Conservation (phyloP, 2,797 vertebrate genomes). For the Vultur gryphus region DNA sequence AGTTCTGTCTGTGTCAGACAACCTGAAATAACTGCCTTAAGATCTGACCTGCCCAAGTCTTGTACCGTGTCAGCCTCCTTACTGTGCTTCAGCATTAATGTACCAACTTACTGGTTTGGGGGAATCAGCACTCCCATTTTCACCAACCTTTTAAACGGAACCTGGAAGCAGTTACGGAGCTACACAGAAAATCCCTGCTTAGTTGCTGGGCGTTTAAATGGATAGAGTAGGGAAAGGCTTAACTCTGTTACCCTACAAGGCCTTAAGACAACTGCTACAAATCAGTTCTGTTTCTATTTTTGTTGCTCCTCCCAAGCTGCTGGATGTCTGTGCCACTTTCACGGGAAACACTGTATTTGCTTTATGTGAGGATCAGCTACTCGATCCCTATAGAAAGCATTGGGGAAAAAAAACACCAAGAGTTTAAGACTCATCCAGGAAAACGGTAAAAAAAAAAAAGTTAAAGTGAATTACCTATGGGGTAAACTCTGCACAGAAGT, state of each 20-base stretch:
- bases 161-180: neutral
- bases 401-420: rapidly evolving
- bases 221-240: slow-evolving; percentile 49
- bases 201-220: slow-evolving; percentile 1
- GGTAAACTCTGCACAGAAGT: neutral
- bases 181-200: slow-evolving; percentile 33
- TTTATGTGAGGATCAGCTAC: neutral
- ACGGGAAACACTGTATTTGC: neutral
- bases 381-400: neutral
- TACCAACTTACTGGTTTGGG: rapidly evolving
- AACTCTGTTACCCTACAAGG: slow-evolving; percentile 63
- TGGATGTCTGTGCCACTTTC: neutral
- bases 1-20: neutral
- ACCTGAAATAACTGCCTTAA: neutral
- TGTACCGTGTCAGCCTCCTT: rapidly evolving
- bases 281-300: slow-evolving; percentile 56
- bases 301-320: slow-evolving; percentile 29
- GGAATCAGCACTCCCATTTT: neutral
- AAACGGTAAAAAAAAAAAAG: neutral
- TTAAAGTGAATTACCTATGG: neutral
- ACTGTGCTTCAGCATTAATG: neutral
- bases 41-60: neutral
- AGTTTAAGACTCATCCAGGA: neutral
- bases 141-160: neutral
- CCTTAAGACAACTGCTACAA: slow-evolving; percentile 18